Evolutionary conservation across 2,797 vertebrate species (phyloP).

Genomic region (Chromis chromis): DNA sequence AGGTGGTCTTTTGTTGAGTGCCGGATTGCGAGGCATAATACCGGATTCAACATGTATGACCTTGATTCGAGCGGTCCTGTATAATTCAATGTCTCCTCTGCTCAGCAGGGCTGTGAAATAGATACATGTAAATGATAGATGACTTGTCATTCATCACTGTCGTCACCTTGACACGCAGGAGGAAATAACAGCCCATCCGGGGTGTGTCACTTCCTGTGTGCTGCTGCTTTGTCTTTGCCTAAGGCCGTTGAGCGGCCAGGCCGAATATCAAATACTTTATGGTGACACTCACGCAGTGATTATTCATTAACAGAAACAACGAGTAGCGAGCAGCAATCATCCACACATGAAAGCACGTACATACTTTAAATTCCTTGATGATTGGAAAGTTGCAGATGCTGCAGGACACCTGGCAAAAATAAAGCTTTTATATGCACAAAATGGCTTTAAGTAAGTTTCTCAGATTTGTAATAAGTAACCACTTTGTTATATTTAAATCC

Average conservation of each 20-base stretch:
- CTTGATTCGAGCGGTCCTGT: constrained; percentile 66
- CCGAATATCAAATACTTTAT: constrained; percentile 53
- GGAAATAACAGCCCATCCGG: constrained; percentile 62
- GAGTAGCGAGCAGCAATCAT: not conserved
- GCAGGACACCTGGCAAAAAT: not conserved
- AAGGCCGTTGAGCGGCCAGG: constrained; percentile 24
- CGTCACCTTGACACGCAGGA: constrained; percentile 65
- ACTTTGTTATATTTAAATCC: not conserved
- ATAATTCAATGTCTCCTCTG: constrained; percentile 63
- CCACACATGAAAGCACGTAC: not conserved
- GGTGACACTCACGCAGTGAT: constrained; percentile 4
- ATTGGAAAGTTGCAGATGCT: not conserved
- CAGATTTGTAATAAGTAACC: constrained; percentile 18
- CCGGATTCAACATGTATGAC: constrained; percentile 58
- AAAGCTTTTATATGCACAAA: not conserved
- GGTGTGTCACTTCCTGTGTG: constrained; percentile 70
- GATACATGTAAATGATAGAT: constrained; percentile 73
- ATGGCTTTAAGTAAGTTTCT: constrained; percentile 10
- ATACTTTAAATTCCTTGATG: constrained; percentile 2
- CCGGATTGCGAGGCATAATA: constrained; percentile 27
- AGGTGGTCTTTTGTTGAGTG: constrained; percentile 31
- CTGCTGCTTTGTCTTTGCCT: constrained; percentile 54
- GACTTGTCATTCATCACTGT: constrained; percentile 75
- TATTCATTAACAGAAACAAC: constrained; percentile 13
- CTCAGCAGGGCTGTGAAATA: constrained; percentile 57